phyloP scores from a whole-genome alignment of 2,113 vertebrate genomes.

The Butorides virescens region DNA sequence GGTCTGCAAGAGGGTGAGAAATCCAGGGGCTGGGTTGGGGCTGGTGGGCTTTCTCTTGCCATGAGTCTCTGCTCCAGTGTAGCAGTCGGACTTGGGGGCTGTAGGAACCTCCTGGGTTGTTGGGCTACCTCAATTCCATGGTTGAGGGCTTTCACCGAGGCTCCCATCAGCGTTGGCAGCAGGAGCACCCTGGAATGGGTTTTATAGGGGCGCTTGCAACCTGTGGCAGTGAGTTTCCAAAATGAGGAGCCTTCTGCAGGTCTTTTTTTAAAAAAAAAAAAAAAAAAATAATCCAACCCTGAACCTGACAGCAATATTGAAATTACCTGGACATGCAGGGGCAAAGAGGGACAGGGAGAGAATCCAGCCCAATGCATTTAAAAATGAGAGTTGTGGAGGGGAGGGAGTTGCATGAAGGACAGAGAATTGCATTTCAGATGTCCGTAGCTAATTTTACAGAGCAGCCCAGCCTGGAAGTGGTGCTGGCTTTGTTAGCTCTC shows the following conservation, averaged over 20 bases:
- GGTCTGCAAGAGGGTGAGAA: background rate
- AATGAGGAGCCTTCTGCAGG: background rate
- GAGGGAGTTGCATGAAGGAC: background rate
- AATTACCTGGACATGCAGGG: background rate
- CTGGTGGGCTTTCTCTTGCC: background rate
- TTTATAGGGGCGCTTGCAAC: background rate
- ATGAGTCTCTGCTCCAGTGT: background rate
- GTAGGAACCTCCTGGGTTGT: background rate
- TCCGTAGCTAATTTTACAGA: background rate
- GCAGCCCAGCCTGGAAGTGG: background rate
- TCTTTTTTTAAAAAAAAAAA: background rate
- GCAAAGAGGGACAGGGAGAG: background rate
- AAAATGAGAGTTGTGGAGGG: background rate
- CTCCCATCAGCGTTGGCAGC: background rate
- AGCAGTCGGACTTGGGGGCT: background rate
- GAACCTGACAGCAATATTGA: background rate
- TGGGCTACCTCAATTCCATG: background rate
- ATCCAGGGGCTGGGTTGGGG: background rate
- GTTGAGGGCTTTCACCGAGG: background rate
- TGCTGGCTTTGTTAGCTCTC: background rate
- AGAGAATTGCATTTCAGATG: background rate
- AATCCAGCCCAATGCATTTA: background rate
- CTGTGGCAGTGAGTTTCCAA: background rate
- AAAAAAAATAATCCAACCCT: too few species aligned
- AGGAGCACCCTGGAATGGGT: rapidly evolving